phyloP scores from a whole-genome alignment of 2,888 invertebrate species.

The Sympetrum striolatum region DNA sequence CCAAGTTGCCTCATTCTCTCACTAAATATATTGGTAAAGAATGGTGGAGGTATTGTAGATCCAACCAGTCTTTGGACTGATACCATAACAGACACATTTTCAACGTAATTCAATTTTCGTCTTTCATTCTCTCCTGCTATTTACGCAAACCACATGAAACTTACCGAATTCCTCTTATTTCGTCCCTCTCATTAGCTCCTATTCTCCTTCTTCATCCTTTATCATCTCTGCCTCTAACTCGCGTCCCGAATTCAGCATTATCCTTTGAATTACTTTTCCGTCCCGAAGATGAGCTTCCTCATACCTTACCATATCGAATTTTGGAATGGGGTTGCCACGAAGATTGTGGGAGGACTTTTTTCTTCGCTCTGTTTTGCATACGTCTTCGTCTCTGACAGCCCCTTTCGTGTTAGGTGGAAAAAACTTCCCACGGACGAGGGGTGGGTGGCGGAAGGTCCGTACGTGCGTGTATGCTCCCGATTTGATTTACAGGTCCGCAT shows the following conservation, averaged over 20 bases:
- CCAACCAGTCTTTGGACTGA: no score
- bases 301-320: constrained; percentile 13
- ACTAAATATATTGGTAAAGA: no score
- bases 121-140: no score
- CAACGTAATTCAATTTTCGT: no score
- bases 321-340: not conserved
- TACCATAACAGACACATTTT: no score
- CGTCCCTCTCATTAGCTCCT: not conserved
- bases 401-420: constrained; percentile 12
- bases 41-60: no score
- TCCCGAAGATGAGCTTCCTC: not conserved
- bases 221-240: no score
- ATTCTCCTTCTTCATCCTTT: not conserved
- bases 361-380: constrained; percentile 16
- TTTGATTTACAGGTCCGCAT: constrained; percentile 12
- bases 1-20: no score
- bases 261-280: not conserved
- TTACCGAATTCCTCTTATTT: not conserved
- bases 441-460: not conserved
- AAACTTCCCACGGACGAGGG: not conserved
- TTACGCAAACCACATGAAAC: no score
- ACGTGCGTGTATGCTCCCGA: not conserved
- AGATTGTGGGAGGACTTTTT: not conserved
- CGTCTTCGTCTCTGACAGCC: constrained; percentile 33
- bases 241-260: no score